phyloP scores from a whole-genome alignment of 1,140 invertebrate species.

The Rhagoletis pomonella region DNA sequence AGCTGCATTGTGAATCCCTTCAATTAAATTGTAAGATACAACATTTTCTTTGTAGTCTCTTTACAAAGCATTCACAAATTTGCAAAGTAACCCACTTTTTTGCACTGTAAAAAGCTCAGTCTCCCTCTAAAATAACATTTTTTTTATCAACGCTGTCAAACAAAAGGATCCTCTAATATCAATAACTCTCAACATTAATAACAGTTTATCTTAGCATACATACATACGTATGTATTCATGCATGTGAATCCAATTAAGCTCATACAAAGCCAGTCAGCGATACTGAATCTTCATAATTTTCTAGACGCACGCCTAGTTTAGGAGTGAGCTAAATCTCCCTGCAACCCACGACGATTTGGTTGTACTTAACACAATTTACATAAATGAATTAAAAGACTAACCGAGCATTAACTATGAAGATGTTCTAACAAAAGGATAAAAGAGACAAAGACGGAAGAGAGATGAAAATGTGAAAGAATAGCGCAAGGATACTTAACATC shows the following conservation, averaged over 20 bases:
- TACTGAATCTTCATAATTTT: background rate
- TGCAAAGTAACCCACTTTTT: too few relatives aligned
- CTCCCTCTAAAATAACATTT: too few relatives aligned
- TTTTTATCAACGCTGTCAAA: too few relatives aligned
- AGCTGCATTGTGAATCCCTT: too few relatives aligned
- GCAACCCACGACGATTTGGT: background rate
- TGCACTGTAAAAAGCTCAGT: too few relatives aligned
- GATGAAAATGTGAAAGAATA: background rate
- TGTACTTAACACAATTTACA: constrained; percentile 8
- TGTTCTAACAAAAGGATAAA: background rate
- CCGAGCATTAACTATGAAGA: constrained; percentile 14
- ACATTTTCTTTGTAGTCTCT: too few relatives aligned
- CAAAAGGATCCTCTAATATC: too few relatives aligned
- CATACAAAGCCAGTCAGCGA: background rate
- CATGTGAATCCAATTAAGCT: background rate
- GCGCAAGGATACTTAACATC: background rate
- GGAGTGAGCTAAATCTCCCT: background rate
- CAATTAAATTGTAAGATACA: too few relatives aligned
- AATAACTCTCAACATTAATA: background rate
- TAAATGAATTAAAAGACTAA: constrained; percentile 38
- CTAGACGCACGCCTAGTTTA: background rate
- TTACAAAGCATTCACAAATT: too few relatives aligned
- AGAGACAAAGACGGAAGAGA: background rate
- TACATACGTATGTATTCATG: too few relatives aligned
- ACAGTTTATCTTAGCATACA: background rate